Evolutionary conservation across 1,140 invertebrate genomes (phyloP), one percentile per base, ranked within the genome.

Genomic region (Cydia strobilella): DNA sequence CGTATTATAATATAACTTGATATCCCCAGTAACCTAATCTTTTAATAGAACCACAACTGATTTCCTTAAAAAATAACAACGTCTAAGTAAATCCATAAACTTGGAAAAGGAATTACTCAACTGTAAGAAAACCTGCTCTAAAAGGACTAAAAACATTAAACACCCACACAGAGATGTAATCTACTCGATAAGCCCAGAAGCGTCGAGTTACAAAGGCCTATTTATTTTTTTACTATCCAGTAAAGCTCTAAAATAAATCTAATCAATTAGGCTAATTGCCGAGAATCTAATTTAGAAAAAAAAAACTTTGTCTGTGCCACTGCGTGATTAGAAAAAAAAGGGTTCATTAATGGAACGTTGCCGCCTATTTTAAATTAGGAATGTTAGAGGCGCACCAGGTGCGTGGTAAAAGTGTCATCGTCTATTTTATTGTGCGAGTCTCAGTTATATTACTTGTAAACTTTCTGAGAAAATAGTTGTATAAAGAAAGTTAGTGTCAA

Each of bases 291-390:
- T 63, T 62, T 27, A 73, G 35, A 72, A 76, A 74, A 76, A 76
- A 74, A 71, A 45, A 74, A 65, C 51, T n/a, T 51, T 71, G 74
- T 77, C 72, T 73, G 54, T 77, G 76, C n/a, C 63, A 80, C 72
- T 63, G 73, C 51, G 73, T 48, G 62, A 66, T 63, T 62, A 74
- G 42, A 74, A 74, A 74, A 39, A 74, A 74, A 63, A 45, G 62
- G 77, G 82, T 84, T 82, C 77, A 81, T 83, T 80, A 80, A 82
- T 81, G 77, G 78, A 80, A 77, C 78, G n/a, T 81, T 78, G 73
- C 73, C 73, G 73, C 74, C 77, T 76, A 76, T 79, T 79, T 76
- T 75, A 69, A 77, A 75, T 77, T 76, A 48, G 45, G n/a, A 74
- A 73, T 23, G 74, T 27, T 39, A 15, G 73, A 18, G 69, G 4